Evolutionary conservation across 1,140 invertebrate genomes (phyloP), one percentile per base, ranked within the genome.

Genomic region (Drosophila elegans): DNA sequence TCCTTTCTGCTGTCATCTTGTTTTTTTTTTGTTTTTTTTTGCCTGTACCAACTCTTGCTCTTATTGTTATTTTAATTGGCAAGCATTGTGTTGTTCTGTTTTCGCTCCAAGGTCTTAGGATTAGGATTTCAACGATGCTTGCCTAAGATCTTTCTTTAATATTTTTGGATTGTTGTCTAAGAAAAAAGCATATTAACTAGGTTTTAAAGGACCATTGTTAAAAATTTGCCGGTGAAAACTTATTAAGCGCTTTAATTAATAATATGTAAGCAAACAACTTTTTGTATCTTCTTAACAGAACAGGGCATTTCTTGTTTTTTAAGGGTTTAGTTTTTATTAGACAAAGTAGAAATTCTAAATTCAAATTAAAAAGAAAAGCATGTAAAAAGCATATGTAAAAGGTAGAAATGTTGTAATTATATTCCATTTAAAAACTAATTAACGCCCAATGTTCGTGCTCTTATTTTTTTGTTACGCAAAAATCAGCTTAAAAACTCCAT

Each of bases 11-110:
- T 46, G 21, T 38, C 41, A 12, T 49, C 45, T 44, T 68, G 25
- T 29, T 49, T 49, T 62, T 51, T 41, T 51, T 27, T 44, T 68
- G 25, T 29, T 49, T 49, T 62, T 51, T 41, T 51, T 27, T 29
- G 29, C 32, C 13, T 10, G 39, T 34, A 29, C 7, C 44, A 64
- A 51, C 29, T 62, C 42, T 54, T 59, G 62, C 52, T 80, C 66
- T 55, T 71, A 72, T 74, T 78, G 61, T 62, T 71, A 51, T 61
- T 67, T 53, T 60, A 62, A 63, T 75, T 66, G 60, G 41, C 53
- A 56, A 38, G 42, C 36, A 41, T 32, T 38, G 42, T 38, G 39
- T 51, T 13, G 3, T 48, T 46, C 12, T 12, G 25, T 32, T 42
- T 64, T 34, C 9, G 6, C 27, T 13, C 4, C 32, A 29, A 13